Base-by-base conservation (phyloP, 1,140 invertebrate genomes). In the Ylistrum balloti region DNA sequence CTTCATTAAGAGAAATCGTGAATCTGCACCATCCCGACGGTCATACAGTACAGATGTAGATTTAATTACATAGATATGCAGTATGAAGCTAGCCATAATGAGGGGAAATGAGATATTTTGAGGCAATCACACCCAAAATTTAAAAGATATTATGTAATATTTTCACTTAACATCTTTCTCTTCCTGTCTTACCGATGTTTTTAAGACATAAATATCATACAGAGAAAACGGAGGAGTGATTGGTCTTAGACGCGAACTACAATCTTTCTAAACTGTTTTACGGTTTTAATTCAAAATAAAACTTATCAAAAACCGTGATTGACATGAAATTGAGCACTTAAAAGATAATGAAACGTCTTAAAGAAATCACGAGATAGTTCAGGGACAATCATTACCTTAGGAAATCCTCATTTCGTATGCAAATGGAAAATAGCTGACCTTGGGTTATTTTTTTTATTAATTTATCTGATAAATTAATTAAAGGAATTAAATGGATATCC, bases 371-470 rank as follows among this genome's bases (percentile, higher is more conserved):
- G 17, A 74, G 7, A 11, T 74, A 74, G 56, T 74, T 74, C 56
- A 74, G 22, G 56, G 56, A 1, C 56, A 28, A 5, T 7, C 56
- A 1, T 74, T 74, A 74, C 56, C 56, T 74, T 5, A 74, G 56
- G 56, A 28, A 74, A 74, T 74, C 56, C 56, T 74, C 56, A 74
- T 74, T 74, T n/a, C n/a, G 5, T 7, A 56, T 56, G 7, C 45
- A 56, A 56, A 74, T 74, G n/a, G 56, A 74, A 48, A 74, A n/a
- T 74, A 28, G 22, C 22, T 28, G 56, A 74, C 56, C 56, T 74
- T 74, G 56, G 45, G 22, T 48, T 48, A 74, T n/a, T 74, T 74
- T 56, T 74, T 74, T 74, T n/a, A 74, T 74, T 74, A 74, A 74
- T 74, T 74, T 74, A n/a, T 74, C 56, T 74, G 45, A 56, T 56